Base-by-base conservation (phyloP, 2,113 vertebrate genomes). In the Hyaena hyaena region DNA sequence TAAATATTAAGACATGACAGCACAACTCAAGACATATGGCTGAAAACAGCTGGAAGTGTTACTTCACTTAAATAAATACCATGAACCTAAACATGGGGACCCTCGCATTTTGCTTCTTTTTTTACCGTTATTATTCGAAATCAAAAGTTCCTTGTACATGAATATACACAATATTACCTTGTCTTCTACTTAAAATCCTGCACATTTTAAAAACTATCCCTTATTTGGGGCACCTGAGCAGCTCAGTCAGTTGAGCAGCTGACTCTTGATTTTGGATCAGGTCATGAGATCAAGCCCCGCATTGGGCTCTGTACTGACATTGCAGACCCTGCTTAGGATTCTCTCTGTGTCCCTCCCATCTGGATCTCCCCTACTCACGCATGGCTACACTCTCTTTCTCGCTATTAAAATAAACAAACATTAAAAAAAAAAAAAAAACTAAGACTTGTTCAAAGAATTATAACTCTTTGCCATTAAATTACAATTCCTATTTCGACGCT, bases 151-250 rank as follows among this genome's bases (percentile, higher is more conserved):
- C 16, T 85, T 33, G 31, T 68, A 69, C 3, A 12, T 43, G 19
- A 50, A 73, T 58, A 66, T 2, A 33, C 43, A 69, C 11, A 58
- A 61, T 31, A 61, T n/a, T 26, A 26, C 63, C 65, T 26, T 88
- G 6, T 55, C 93, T 96, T 97, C 53, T 82, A 50, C 35, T 93
- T 90, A 77, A 91, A 87, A 80, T 26, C 3, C 45, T 48, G 48
- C 16, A 26, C 26, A 14, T 87, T 86, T 83, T 88, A 73, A 68
- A 94, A 93, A 50, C 0, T 50, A 76, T 7, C 2, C 33, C 50
- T 58, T 90, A 90, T 53, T 61, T 23, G 58, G 58, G 58, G 58
- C 17, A 7, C 58, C 58, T 61, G 58, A 23, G 19, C 23, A 21
- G 58, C 21, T 21, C 21, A 17, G 58, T 7, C 58, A 2, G 19